Base-by-base conservation (phyloP, 2,888 invertebrate species). In the Lasioglossum oenotherae region DNA sequence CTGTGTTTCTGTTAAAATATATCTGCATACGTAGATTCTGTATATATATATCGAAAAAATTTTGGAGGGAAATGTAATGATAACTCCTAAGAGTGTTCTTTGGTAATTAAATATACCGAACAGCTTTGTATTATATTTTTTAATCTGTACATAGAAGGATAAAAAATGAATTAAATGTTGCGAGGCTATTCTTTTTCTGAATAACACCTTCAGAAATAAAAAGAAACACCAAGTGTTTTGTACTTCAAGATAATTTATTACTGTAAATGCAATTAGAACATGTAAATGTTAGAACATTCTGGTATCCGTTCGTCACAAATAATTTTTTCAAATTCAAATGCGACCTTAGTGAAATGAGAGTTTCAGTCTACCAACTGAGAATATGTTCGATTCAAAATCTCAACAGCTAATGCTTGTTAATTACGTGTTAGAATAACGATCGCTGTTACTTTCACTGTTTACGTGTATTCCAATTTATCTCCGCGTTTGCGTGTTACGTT, bases 211-310 rank as follows among this genome's bases (percentile, higher is more conserved):
- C 35, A 38, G 69, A 38, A 69, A 69, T n/a, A 23, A 69, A 23
- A 4, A 23, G 35, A 38, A 69, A n/a, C 44, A 23, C 19, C 38
- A 69, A 38, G 23, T 38, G 35, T 38, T 35, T 69, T 69, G 38
- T 71, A 71, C 38, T 71, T n/a, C 41, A 71, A 41, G 41, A 71
- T 41, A 71, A 71, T 71, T 71, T 41, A 71, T 71, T 71, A 71
- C 41, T 41, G 71, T 71, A 71, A 38, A 41, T 71, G 69, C 69
- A 71, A 41, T 71, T 41, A n/a, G 71, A 71, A 71, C 41, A 41
- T 71, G 41, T 41, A 41, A 71, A 71, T 71, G n/a, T 41, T 41
- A 41, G 71, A 41, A 71, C 41, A 71, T 71, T 71, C 71, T 71
- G 41, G 14, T 41, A 27, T 41, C 12, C 12, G 14, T n/a, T n/a